Conservation (phyloP, 53 echinoderm and acorn worm genomes). For the Arbacia lixula region DNA sequence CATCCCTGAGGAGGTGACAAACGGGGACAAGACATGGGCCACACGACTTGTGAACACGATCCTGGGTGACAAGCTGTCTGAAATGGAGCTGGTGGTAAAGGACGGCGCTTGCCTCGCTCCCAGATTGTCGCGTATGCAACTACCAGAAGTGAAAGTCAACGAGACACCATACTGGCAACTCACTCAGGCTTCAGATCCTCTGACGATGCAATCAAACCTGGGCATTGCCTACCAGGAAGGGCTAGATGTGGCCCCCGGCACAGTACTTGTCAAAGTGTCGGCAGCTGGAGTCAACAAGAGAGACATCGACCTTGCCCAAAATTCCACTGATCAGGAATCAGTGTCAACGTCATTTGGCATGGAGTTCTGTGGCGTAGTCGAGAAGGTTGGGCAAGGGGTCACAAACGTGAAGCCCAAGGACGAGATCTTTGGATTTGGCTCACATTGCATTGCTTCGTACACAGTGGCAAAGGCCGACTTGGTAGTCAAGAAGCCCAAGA, state of each 20-base stretch:
- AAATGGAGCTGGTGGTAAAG: constrained; percentile 47
- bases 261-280: constrained; percentile 58
- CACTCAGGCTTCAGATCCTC: constrained; percentile 4
- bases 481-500: constrained; percentile 71
- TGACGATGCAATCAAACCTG: constrained; percentile 54
- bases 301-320: constrained; percentile 48
- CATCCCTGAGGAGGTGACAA: constrained; percentile 47
- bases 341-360: constrained; percentile 52
- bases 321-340: neutral
- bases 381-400: constrained; percentile 72
- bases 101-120: constrained; percentile 61
- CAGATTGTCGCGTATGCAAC: constrained; percentile 44
- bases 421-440: constrained; percentile 77
- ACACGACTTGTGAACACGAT: neutral
- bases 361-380: constrained; percentile 76
- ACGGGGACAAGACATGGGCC: constrained; percentile 49
- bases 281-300: constrained; percentile 65
- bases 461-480: constrained; percentile 57
- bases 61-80: constrained; percentile 10
- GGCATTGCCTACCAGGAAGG: constrained; percentile 33
- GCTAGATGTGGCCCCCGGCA: constrained; percentile 18
- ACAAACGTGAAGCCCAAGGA: constrained; percentile 65
- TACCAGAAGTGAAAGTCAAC: constrained; percentile 36
- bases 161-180: constrained; percentile 73
- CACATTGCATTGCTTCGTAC: constrained; percentile 75